Evolutionary conservation across 2,113 vertebrate species (phyloP).

Genomic region (Aegypius monachus): DNA sequence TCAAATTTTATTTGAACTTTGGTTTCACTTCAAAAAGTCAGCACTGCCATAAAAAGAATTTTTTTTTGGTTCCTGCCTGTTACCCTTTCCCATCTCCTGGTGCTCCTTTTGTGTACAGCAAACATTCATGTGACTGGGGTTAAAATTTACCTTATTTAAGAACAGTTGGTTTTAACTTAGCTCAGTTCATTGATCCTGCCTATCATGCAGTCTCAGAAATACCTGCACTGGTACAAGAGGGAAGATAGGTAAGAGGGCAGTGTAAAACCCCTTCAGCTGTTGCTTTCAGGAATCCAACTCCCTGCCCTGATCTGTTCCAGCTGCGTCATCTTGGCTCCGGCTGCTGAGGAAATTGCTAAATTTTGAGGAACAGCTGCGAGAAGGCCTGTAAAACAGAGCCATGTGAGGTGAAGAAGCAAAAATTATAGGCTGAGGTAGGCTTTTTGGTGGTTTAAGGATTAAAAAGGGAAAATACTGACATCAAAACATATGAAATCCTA

Average conservation of each 20-base stretch:
- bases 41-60: rapidly evolving
- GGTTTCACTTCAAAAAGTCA: neutral
- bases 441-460: neutral
- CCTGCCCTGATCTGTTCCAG: neutral
- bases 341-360: neutral
- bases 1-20: neutral
- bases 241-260: rapidly evolving
- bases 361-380: neutral
- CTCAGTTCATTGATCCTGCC: neutral
- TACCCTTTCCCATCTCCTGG: rapidly evolving
- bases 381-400: neutral
- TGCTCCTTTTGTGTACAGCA: neutral
- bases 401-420: neutral
- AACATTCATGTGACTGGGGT: neutral
- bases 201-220: rapidly evolving
- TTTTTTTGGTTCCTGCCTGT: neutral
- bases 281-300: neutral
- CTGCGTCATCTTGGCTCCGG: neutral
- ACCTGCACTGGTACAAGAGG: rapidly evolving
- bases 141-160: neutral
- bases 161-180: neutral
- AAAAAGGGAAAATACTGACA: rapidly evolving
- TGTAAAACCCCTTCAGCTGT: neutral
- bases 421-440: neutral
- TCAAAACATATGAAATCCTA: rapidly evolving